Evolutionary conservation across 2,888 invertebrate species (phyloP).

Genomic region (Teleiodes luculella): DNA sequence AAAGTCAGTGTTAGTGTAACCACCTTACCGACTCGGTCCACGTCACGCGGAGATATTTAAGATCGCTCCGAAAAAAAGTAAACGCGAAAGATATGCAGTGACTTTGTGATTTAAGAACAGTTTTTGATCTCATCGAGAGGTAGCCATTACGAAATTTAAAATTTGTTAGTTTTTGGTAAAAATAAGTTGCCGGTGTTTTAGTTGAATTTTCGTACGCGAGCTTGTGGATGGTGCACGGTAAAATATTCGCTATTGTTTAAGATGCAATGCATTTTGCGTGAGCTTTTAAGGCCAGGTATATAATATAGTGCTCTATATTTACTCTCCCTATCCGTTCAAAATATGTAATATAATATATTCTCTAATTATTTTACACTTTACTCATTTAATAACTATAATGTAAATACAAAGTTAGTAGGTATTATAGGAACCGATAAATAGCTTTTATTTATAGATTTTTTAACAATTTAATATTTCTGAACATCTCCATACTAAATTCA

Average conservation of each 20-base stretch:
- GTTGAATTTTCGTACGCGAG: conserved; percentile 38
- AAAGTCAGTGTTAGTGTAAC: conserved; percentile 57
- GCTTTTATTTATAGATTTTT: too few species aligned
- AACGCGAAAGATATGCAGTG: conserved; percentile 53
- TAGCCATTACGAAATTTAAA: conserved; percentile 27
- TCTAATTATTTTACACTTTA: too few species aligned
- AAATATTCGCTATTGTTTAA: conserved; percentile 35
- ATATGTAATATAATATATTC: too few species aligned
- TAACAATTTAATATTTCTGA: too few species aligned
- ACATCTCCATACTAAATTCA: too few species aligned
- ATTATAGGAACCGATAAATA: too few species aligned
- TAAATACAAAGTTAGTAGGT: too few species aligned
- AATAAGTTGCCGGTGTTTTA: conserved; percentile 42
- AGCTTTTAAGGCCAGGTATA: not conserved
- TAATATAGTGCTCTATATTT: too few species aligned
- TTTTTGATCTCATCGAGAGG: conserved; percentile 54
- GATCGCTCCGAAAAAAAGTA: conserved; percentile 25
- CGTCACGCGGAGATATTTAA: conserved; percentile 12
- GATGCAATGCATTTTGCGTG: not conserved
- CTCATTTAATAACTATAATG: too few species aligned
- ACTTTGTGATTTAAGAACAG: conserved; percentile 49
- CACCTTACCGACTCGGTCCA: conserved; percentile 39
- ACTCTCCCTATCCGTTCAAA: not conserved
- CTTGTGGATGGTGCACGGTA: conserved; percentile 35
- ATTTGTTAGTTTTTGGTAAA: conserved; percentile 21